A percentile compares a stretch with the other conserved stretches of the same genome.
These are phyloP conservation scores for Zosterops lateralis DNA, from an alignment of 2,113 vertebrate genomes.

Conservation along the genomic window DNA sequence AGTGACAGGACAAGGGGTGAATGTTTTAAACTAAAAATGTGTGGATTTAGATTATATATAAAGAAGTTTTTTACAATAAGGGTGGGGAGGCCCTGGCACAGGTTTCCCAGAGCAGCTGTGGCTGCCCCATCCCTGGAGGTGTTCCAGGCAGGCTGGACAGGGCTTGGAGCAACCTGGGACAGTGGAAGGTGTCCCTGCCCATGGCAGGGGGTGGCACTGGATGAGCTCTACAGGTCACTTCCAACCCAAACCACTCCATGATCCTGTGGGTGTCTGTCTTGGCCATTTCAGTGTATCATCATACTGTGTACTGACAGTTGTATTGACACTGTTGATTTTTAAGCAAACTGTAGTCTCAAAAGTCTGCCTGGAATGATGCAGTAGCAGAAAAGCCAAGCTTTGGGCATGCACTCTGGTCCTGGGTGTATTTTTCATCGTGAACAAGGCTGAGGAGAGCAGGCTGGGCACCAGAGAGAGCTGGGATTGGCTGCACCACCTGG, in stretches of 20 bases:
- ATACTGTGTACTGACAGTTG: background rate
- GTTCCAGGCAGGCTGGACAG: accelerated
- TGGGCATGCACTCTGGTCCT: background rate
- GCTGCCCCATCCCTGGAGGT: background rate
- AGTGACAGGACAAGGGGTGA: accelerated
- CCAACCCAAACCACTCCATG: accelerated
- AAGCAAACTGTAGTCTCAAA: background rate
- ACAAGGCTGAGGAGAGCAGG: background rate
- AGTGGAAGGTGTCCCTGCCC: background rate
- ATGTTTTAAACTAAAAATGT: background rate
- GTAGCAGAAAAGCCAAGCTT: background rate
- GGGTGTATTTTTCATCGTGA: background rate
- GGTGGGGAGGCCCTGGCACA: accelerated
- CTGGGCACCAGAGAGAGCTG: background rate
- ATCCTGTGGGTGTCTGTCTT: background rate
- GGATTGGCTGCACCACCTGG: accelerated
- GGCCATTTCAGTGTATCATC: background rate
- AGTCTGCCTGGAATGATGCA: background rate
- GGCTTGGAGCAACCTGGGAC: background rate
- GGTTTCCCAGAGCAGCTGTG: accelerated
- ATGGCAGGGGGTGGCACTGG: accelerated
- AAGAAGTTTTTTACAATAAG: accelerated
- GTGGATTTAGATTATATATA: background rate
- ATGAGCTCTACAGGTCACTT: accelerated
- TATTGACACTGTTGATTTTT: background rate